Evolutionary conservation across 2,797 vertebrate species (phyloP), one percentile per base, ranked within the genome.

Genomic region (Ceryle rudis): DNA sequence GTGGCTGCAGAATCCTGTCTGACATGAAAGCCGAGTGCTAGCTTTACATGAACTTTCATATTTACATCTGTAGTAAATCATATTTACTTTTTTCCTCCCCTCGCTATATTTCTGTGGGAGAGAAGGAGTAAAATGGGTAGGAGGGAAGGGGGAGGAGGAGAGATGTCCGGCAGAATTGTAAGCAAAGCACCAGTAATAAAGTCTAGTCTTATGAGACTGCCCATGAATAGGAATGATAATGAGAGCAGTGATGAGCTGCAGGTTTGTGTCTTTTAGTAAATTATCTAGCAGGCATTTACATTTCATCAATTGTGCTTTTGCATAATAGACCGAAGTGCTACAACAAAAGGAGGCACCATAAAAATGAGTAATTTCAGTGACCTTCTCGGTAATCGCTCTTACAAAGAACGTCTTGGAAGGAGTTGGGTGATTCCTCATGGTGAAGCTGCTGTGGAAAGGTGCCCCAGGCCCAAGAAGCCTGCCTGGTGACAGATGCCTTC

Each of bases 231-330:
- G 65, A 87, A 95, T 89, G 93, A 84, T 94, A 96, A 93, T 94
- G 89, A 94, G 84, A 87, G 61, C 60, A 49, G 81, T 87, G 81
- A 95, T 94, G 94, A 95, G 90, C 86, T 90, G 72, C 91, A 96
- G 94, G 87, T 92, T 95, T 95, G 90, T 92, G 81, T 96, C 87
- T 95, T 96, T 95, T 93, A 89, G 93, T 79, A 96, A 97, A 94
- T 89, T 92, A 93, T 81, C 89, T 81, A 37, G 49, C 89, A 72
- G 83, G 73, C 96, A 88, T 94, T 96, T 96, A 95, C 89, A 88
- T 97, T 96, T 94, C 90, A 96, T 96, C 83, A 88, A 16, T 92
- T 92, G 88, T 91, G 82, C 71, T 79, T 92, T 87, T 81, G 86
- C 93, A 90, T 94, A 94, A 90, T 87, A 93, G 93, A 57, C 85